Percentiles rank a stretch among this genome's conserved stretches.
Conservation (phyloP, 2,113 vertebrate genomes). For the Mastomys coucha region DNA sequence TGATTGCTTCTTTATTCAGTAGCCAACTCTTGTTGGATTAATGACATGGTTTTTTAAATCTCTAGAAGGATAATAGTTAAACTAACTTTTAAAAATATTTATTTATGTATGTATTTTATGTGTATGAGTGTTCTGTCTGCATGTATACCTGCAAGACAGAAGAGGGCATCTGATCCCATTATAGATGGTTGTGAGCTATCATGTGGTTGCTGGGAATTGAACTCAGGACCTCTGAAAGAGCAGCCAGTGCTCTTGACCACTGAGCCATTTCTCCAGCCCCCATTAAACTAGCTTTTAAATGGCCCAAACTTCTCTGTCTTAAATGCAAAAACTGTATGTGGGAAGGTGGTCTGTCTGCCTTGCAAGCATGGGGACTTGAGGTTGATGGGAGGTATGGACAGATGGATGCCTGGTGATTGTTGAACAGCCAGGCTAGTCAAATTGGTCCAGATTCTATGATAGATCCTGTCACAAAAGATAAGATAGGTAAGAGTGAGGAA, state of each 20-base stretch:
- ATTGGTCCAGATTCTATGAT: not conserved
- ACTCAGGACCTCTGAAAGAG: no score
- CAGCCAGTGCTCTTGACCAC: no score
- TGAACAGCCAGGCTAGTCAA: not conserved
- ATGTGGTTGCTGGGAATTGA: no score
- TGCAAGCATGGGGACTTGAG: not conserved
- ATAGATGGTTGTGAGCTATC: no score
- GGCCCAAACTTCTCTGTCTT: not conserved
- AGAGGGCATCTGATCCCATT: no score
- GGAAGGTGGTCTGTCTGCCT: no score
- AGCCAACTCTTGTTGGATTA: not conserved
- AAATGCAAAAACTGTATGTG: not conserved
- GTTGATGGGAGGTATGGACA: not conserved
- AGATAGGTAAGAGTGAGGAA: not conserved
- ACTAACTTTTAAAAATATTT: not conserved
- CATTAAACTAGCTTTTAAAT: not conserved
- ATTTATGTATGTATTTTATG: no score
- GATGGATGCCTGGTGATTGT: not conserved
- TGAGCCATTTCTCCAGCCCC: no score
- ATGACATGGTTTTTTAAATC: not conserved
- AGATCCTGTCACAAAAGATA: not conserved
- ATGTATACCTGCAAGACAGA: no score
- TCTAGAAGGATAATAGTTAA: not conserved
- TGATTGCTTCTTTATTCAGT: not conserved
- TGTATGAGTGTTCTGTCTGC: no score